Base-by-base conservation (phyloP, 1,140 invertebrate genomes). In the Papilio dardanus region DNA sequence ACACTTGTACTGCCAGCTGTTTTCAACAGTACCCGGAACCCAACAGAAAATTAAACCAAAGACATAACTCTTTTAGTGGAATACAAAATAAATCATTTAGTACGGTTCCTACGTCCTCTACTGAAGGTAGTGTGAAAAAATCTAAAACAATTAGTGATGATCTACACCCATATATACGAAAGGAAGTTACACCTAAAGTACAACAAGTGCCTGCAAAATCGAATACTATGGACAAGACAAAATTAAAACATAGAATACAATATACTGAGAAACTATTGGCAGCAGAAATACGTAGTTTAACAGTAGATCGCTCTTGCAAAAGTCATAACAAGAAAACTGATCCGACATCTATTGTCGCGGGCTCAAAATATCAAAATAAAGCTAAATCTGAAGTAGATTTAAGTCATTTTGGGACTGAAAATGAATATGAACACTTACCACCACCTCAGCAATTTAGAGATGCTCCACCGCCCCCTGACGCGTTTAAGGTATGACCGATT, bases 371-470 rank as follows among this genome's bases (percentile, higher is more conserved):
- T 82, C 75, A 92, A 77, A 85, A 94, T 78, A 94, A 96, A 93
- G 91, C 95, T 82, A 88, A 94, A 93, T 94, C 94, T 50, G 91
- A 94, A 79, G 86, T 94, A 65, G 93, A 94, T 82, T 88, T 95
- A 7, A 94, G 92, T 40, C 94, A 93, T 77, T 89, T 94, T 71
- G 88, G 89, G 42, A 89, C 91, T 7, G 94, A 96, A 50, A 94
- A 95, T 82, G 95, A 96, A 16, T 96, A 96, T 83, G 96, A 97
- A 85, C 96, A 97, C 83, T 94, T 97, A 6, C 97, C 97, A 8
- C 97, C 97, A 1, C 97, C 97, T 0, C 96, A 97, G 82, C 97
- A 97, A 92, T 98, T 98, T 82, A 95, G 97, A 87, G 97, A 97
- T 92, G 95, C 96, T 33, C 96, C 96, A n/a, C 95, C 96, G 3